A percentile compares a stretch with the other conserved stretches of the same genome.
These are phyloP conservation scores for Spodoptera frugiperda DNA, from an alignment of 1,140 invertebrate species.

Conservation along the genomic window DNA sequence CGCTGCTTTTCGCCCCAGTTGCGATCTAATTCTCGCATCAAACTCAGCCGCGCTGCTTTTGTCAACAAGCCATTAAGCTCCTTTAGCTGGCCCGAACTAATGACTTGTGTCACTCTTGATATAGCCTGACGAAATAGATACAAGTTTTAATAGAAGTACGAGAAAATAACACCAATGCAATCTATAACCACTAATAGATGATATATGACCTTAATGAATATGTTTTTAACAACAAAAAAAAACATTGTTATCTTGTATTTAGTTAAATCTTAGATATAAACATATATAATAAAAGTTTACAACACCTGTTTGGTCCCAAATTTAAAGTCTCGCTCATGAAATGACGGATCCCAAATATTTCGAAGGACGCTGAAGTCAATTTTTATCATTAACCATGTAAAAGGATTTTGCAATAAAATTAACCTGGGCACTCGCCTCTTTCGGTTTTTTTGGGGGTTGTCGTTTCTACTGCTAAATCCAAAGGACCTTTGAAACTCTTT, in stretches of 20 bases:
- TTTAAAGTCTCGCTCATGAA: conserved; percentile 77
- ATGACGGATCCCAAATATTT: conserved; percentile 75
- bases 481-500: conserved; percentile 62
- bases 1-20: conserved; percentile 77
- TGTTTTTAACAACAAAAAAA: no score
- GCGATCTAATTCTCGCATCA: conserved; percentile 73
- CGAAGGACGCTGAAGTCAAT: conserved; percentile 75
- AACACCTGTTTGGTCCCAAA: conserved; percentile 77
- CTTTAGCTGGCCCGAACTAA: conserved; percentile 69
- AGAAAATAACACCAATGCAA: not conserved
- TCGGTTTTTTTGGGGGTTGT: conserved; percentile 55
- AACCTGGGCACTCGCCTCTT: conserved; percentile 74
- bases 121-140: conserved; percentile 66
- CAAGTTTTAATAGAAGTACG: not conserved
- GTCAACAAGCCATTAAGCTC: conserved; percentile 79
- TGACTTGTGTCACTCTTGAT: conserved; percentile 74
- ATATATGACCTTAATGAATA: not conserved
- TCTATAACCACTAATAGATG: not conserved
- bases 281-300: not conserved
- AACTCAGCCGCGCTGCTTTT: conserved; percentile 72
- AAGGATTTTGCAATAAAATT: conserved; percentile 79
- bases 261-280: no score
- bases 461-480: conserved; percentile 60
- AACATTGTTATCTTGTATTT: no score
- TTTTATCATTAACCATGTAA: conserved; percentile 78